A percentile compares a stretch with the other conserved stretches of the same genome.
These are phyloP conservation scores for Drosophila paucipuncta DNA, from an alignment of 2,888 invertebrate genomes.

Conservation along the genomic window DNA sequence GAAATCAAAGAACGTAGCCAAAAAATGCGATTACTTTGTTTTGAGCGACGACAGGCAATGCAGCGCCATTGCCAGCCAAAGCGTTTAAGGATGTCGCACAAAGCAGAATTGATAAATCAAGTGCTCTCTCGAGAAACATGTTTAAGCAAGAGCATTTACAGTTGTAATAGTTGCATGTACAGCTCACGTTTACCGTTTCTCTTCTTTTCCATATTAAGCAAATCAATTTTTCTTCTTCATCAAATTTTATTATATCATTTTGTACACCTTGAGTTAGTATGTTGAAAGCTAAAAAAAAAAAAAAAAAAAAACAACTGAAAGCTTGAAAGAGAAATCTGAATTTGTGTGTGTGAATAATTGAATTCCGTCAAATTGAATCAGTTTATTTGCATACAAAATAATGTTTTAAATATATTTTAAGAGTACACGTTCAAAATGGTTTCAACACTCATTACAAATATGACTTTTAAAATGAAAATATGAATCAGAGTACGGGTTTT, in stretches of 20 bases:
- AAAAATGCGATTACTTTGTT: conserved; percentile 41
- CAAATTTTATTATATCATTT: neutral
- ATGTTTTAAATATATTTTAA: neutral
- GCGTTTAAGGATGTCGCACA: conserved; percentile 38
- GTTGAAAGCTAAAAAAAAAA: neutral
- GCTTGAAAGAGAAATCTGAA: neutral
- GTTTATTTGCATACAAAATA: neutral
- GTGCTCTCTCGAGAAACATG: conserved; percentile 42
- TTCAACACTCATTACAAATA: neutral
- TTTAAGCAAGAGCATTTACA: conserved; percentile 3
- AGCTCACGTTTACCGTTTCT: neutral
- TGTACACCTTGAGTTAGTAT: neutral
- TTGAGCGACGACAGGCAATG: conserved; percentile 5
- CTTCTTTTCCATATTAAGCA: neutral
- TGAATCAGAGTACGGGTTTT: neutral
- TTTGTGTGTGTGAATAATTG: neutral
- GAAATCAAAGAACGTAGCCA: conserved; percentile 25
- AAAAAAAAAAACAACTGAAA: neutral
- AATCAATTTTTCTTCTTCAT: neutral
- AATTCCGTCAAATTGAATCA: neutral
- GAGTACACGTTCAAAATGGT: neutral
- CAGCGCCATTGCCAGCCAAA: conserved; percentile 23
- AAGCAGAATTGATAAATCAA: conserved; percentile 49
- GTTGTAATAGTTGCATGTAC: neutral
- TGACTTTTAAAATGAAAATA: neutral